Evolutionary conservation across 2,888 invertebrate species (phyloP).

Genomic region (Euplagia quadripunctaria): DNA sequence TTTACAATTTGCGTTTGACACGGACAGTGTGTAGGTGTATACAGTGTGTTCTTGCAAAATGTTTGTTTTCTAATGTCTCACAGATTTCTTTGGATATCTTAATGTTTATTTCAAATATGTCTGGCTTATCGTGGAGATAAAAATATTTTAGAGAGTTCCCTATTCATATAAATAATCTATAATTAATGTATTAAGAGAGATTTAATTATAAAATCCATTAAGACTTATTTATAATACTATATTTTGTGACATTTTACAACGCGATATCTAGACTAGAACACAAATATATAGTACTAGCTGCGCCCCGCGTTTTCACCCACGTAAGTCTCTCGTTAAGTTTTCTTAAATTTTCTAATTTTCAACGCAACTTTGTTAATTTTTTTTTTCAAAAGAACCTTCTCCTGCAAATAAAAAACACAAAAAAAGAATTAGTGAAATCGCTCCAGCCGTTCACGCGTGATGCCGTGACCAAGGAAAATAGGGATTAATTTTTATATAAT

Average conservation of each 20-base stretch:
- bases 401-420: too few relatives aligned
- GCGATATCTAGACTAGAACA: background rate
- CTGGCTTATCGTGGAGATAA: background rate
- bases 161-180: background rate
- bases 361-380: too few relatives aligned
- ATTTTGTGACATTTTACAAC: background rate
- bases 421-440: too few relatives aligned
- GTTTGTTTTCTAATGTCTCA: slow-evolving; percentile 40
- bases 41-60: slow-evolving; percentile 29
- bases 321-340: too few relatives aligned
- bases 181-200: background rate
- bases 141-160: background rate
- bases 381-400: too few relatives aligned
- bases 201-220: background rate
- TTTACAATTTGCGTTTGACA: slow-evolving; percentile 42
- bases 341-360: too few relatives aligned
- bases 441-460: too few relatives aligned
- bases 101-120: slow-evolving; percentile 22
- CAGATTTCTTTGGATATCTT: slow-evolving; percentile 23
- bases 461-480: too few relatives aligned
- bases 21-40: slow-evolving; percentile 37
- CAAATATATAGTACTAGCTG: background rate
- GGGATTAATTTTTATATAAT: too few relatives aligned
- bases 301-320: too few relatives aligned
- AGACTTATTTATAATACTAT: too few relatives aligned